phyloP scores from a whole-genome alignment of 1,140 invertebrate genomes.

The Ridgeia piscesae region DNA sequence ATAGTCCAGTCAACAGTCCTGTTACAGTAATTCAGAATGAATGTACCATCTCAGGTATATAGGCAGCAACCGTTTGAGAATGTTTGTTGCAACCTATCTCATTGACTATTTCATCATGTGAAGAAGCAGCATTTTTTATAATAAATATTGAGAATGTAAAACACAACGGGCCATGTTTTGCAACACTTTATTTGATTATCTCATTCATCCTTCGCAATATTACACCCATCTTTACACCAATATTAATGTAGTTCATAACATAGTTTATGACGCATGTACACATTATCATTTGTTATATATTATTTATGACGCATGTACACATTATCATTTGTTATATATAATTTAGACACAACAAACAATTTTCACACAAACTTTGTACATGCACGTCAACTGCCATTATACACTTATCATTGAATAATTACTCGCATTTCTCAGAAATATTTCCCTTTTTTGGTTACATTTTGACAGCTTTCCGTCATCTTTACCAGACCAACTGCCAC shows the following conservation, averaged over 20 bases:
- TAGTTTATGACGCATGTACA: not conserved
- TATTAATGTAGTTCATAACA: not conserved
- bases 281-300: not conserved
- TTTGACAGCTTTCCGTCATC: no score
- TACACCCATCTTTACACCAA: not conserved
- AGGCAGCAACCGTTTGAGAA: not conserved
- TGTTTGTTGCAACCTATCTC: not conserved
- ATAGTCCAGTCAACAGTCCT: not conserved
- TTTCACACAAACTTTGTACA: not conserved
- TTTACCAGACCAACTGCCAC: no score
- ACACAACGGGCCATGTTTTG: not conserved
- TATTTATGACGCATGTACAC: not conserved
- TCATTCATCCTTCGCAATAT: not conserved
- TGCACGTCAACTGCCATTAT: not conserved
- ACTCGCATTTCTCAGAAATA: not conserved
- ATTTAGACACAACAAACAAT: not conserved
- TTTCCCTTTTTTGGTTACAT: no score
- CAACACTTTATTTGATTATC: not conserved
- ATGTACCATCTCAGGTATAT: not conserved
- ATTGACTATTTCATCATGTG: not conserved
- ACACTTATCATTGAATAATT: not conserved
- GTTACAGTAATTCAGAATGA: not conserved
- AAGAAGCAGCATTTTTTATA: not conserved
- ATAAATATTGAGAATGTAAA: not conserved
- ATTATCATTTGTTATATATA: not conserved